A percentile compares a stretch with the other conserved stretches of the same genome.
These are phyloP conservation scores for Lithophane socia DNA, from an alignment of 2,888 invertebrate genomes.

Conservation along the genomic window DNA sequence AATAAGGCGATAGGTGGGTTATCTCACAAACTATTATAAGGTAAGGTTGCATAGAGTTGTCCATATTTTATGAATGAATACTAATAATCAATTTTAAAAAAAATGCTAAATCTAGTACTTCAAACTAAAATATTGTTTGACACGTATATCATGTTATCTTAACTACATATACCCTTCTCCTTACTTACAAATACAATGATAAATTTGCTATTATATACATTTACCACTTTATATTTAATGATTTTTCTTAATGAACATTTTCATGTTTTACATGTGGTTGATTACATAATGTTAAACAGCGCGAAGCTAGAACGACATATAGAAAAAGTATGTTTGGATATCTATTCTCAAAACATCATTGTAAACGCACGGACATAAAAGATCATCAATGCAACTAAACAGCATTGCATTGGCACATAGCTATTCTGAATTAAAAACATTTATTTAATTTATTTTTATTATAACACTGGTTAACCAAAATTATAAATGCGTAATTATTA, in stretches of 20 bases:
- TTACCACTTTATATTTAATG: constrained; percentile 53
- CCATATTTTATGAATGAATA: background rate
- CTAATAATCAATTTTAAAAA: background rate
- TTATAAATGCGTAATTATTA: constrained; percentile 41
- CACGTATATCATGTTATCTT: constrained; percentile 35
- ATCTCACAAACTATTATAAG: constrained; percentile 5
- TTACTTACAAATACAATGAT: constrained; percentile 59
- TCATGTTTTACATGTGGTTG: constrained; percentile 61
- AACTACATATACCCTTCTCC: constrained; percentile 66
- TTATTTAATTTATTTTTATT: constrained; percentile 39
- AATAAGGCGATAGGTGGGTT: constrained; percentile 16
- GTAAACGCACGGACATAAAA: constrained; percentile 46
- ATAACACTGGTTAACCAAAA: constrained; percentile 52
- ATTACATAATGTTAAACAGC: constrained; percentile 54
- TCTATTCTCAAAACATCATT: constrained; percentile 50
- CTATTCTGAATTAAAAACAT: constrained; percentile 52
- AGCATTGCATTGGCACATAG: constrained; percentile 40
- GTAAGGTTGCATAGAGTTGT: background rate
- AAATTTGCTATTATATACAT: constrained; percentile 64
- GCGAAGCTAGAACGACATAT: constrained; percentile 55
- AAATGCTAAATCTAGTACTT: constrained; percentile 5
- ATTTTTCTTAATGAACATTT: constrained; percentile 52
- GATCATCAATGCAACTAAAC: constrained; percentile 55
- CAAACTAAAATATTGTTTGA: constrained; percentile 40
- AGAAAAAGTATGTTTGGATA: constrained; percentile 42